Evolutionary conservation across 30 jellyfish, hydroid and myxozoan species (phyloP), one percentile per base, ranked within the genome.

Genomic region (Turritopsis rubra): DNA sequence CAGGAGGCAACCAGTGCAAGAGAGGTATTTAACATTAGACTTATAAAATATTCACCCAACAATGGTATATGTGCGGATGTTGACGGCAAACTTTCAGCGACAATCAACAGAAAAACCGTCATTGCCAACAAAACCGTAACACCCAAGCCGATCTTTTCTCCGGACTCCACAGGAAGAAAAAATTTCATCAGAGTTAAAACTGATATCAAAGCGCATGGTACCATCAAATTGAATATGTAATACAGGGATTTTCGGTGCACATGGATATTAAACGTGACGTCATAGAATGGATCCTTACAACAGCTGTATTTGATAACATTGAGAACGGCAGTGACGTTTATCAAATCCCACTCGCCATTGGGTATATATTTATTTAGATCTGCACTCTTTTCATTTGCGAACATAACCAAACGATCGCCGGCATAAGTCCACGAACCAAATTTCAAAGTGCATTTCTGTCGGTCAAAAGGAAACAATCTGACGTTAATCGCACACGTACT

Each of bases 361-460:
- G 82, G 81, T 18, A 79, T 79, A 70, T 92, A 92, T 66, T 88
- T 89, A 18, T 84, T 23, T 68, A 96, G 88, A 8, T 88, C 52
- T 17, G 88, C 93, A 16, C 92, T 88, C 0, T 70, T 80, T 8
- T 21, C 29, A 66, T 88, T 96, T 0, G 92, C 80, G 23, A 29
- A 16, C 95, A 92, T 80, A 66, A 73, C 65, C 54, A 92, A 73
- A 18, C 93, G 94, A 7, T 89, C 85, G 0, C 79, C 83, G 71
- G 85, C 95, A 81, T 84, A 82, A 70, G 96, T 93, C 98, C 98
- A 92, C 24, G 96, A 92, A 24, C 98, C 98, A 75, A 77, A 92
- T 68, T 88, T 92, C 88, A 92, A 66, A 24, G 20, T 28, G 77
- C 98, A 92, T 1, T 28, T 71, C 79, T 92, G 98, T 20, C 82